A percentile compares a stretch with the other conserved stretches of the same genome.
These are phyloP conservation scores for Platalea minor DNA, from an alignment of 2,797 vertebrate genomes.

Conservation along the genomic window DNA sequence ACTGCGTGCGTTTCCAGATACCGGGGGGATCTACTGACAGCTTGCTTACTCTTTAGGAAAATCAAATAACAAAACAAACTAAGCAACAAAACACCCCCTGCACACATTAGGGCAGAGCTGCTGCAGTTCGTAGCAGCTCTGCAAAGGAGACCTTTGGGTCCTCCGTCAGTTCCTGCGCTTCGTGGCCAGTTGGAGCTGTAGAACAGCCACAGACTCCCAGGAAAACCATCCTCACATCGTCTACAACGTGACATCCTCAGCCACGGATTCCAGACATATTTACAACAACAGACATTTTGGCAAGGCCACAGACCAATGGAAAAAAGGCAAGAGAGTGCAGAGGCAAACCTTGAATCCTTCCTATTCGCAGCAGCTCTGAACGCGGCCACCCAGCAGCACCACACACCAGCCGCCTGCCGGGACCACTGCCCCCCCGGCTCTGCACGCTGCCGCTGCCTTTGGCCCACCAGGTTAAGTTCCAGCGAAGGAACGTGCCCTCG, in stretches of 20 bases:
- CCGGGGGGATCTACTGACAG: not conserved
- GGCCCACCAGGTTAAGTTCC: not conserved
- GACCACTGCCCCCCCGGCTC: not conserved
- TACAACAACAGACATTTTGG: not conserved
- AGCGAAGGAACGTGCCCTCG: rapidly evolving
- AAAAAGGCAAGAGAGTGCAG: not conserved
- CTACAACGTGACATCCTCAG: not conserved
- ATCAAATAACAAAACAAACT: not conserved
- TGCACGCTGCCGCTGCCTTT: rapidly evolving
- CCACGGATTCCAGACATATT: not conserved
- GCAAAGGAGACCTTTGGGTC: not conserved
- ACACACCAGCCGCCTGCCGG: too few species aligned
- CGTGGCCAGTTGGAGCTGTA: not conserved
- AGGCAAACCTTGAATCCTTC: not conserved
- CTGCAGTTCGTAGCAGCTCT: not conserved
- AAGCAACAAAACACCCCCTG: not conserved
- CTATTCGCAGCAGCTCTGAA: not conserved
- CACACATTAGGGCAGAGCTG: not conserved
- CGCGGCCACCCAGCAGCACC: not conserved
- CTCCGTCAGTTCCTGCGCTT: not conserved
- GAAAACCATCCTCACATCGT: too few species aligned
- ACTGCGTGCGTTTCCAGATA: not conserved
- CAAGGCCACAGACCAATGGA: not conserved
- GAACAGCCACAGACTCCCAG: not conserved
- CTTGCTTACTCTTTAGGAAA: not conserved